These are phyloP conservation scores for Trichopoda pennipes DNA, from an alignment of 2,888 invertebrate genomes.

Conservation along the genomic window DNA sequence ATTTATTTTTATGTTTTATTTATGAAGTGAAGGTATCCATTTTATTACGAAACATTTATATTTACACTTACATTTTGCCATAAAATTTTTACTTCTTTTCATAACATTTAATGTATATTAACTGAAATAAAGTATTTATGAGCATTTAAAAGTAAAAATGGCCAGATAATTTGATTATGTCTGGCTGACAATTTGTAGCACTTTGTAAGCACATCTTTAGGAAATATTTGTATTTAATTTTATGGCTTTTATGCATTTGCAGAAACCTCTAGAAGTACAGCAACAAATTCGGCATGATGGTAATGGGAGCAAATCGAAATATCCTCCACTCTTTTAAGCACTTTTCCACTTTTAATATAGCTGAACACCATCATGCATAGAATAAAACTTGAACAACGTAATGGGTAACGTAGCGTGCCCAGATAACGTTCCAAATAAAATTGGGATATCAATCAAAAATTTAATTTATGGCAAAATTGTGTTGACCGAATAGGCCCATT, in stretches of 20 bases:
- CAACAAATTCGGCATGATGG: too few species aligned
- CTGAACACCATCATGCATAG: too few species aligned
- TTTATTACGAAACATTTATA: background rate
- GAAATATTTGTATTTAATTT: conserved; percentile 14
- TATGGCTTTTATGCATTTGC: conserved; percentile 3
- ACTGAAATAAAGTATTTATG: conserved; percentile 21
- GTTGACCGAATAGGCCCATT: too few species aligned
- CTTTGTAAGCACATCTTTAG: background rate
- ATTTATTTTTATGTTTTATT: background rate
- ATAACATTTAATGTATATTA: background rate
- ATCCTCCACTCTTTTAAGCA: too few species aligned
- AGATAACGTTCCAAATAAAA: too few species aligned
- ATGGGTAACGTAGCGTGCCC: too few species aligned
- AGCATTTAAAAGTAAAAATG: conserved; percentile 9
- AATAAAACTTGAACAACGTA: too few species aligned
- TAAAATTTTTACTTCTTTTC: conserved; percentile 26
- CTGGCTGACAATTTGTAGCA: background rate
- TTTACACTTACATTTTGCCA: conserved; percentile 2
- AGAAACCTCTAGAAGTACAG: too few species aligned
- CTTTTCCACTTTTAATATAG: too few species aligned
- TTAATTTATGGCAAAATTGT: too few species aligned
- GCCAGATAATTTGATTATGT: conserved; percentile 2
- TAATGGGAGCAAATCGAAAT: too few species aligned
- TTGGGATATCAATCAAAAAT: too few species aligned
- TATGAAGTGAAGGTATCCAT: background rate